Percentiles rank a stretch among this genome's conserved stretches.
phyloP scores from a whole-genome alignment of 2,888 invertebrate genomes.

The Linyphia triangularis region DNA sequence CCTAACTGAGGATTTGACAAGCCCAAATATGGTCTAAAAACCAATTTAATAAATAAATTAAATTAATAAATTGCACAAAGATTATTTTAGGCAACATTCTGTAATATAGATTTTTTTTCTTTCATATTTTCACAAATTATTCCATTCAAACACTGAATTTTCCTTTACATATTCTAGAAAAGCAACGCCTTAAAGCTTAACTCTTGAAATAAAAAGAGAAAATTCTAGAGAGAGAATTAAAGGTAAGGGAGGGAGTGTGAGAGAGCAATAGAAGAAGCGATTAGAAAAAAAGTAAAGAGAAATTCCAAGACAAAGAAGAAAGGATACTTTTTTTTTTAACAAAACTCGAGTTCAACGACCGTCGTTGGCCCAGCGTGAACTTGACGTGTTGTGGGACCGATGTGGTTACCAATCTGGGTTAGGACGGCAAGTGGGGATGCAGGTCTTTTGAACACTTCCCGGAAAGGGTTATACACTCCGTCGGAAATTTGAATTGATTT shows the following conservation, averaged over 20 bases:
- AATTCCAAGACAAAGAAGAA: constrained; percentile 47
- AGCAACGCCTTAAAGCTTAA: neutral
- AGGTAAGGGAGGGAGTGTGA: constrained; percentile 19
- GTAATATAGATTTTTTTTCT: no score
- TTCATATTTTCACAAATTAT: no score
- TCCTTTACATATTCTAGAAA: no score
- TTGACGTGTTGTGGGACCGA: constrained; percentile 60
- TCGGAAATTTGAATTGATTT: constrained; percentile 39
- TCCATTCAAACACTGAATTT: no score
- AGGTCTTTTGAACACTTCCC: constrained; percentile 71
- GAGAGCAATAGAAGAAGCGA: constrained; percentile 37
- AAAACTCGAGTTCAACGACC: constrained; percentile 55
- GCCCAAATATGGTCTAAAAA: no score
- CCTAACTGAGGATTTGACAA: no score
- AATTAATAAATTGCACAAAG: no score
- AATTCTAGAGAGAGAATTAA: constrained; percentile 13
- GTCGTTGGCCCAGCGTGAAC: constrained; percentile 68
- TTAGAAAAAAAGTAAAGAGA: constrained; percentile 30
- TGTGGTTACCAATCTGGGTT: constrained; percentile 62
- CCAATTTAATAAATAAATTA: no score
- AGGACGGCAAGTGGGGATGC: constrained; percentile 65
- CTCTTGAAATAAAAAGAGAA: neutral
- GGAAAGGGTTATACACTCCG: constrained; percentile 58
- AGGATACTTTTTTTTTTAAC: neutral
- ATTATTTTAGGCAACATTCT: no score